phyloP scores from a whole-genome alignment of 2,797 vertebrate species.

The Gallinago stenura region DNA sequence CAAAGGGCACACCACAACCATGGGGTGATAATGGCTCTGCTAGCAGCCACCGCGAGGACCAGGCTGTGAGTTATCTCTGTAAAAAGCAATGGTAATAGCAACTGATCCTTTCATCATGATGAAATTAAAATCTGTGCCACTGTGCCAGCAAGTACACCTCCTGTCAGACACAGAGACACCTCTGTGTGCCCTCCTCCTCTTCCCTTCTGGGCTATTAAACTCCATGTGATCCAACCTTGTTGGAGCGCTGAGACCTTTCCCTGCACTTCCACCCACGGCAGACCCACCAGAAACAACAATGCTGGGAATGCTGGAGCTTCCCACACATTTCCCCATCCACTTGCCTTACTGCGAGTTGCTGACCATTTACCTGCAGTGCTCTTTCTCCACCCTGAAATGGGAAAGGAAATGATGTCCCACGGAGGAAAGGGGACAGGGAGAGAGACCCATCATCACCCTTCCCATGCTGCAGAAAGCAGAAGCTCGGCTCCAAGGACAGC shows the following conservation, averaged over 20 bases:
- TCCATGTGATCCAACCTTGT: not conserved
- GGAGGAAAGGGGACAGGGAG: not conserved
- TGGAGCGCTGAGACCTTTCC: not conserved
- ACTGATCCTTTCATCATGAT: not conserved
- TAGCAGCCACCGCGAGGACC: not conserved
- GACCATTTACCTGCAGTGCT: not conserved
- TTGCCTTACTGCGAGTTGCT: not conserved
- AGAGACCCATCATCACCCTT: not conserved
- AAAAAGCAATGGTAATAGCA: not conserved
- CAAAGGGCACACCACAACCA: not conserved
- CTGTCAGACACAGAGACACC: not conserved
- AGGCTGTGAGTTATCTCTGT: not conserved
- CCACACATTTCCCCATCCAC: not conserved
- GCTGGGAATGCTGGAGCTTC: not conserved
- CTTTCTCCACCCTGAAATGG: not conserved
- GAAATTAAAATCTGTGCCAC: not conserved
- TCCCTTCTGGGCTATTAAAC: not conserved
- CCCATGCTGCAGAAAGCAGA: not conserved
- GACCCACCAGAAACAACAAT: not conserved
- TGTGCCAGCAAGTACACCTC: not conserved
- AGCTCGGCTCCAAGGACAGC: not conserved
- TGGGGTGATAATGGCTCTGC: not conserved
- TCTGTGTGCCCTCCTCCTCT: fast-evolving
- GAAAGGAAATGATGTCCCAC: not conserved
- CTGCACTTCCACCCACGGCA: not conserved